Conservation (phyloP, 2,113 vertebrate genomes). For the Kryptolebias marmoratus region DNA sequence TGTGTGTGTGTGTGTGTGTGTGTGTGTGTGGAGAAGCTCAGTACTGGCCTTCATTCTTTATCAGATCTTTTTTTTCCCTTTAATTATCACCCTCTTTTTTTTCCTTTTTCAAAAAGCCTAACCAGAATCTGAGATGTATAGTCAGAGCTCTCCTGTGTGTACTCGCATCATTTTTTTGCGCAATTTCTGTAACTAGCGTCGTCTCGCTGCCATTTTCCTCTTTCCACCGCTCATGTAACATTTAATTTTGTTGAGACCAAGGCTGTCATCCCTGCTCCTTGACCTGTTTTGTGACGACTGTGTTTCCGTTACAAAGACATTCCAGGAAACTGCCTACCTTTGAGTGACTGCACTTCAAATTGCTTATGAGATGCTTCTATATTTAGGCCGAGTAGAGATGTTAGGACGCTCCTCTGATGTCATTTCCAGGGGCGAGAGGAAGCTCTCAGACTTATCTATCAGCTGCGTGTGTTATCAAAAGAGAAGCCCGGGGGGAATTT, state of each 20-base stretch:
- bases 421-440: slow-evolving; percentile 63
- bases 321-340: slow-evolving; percentile 43
- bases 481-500: slow-evolving; percentile 61
- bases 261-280: slow-evolving; percentile 16
- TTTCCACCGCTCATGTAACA: slow-evolving; percentile 5
- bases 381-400: slow-evolving; percentile 66
- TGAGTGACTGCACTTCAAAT: slow-evolving; percentile 73
- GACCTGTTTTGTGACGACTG: slow-evolving; percentile 27
- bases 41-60: slow-evolving; percentile 43
- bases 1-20: slow-evolving; percentile 23
- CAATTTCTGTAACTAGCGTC: slow-evolving; percentile 36
- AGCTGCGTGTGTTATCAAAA: slow-evolving; percentile 62
- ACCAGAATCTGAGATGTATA: slow-evolving; percentile 48
- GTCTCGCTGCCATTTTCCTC: slow-evolving; percentile 28
- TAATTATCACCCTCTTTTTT: slow-evolving; percentile 61
- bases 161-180: slow-evolving; percentile 42
- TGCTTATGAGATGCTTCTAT: slow-evolving; percentile 68
- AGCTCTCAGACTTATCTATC: slow-evolving; percentile 64
- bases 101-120: slow-evolving; percentile 12
- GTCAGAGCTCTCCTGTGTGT: slow-evolving; percentile 37
- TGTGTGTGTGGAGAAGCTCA: slow-evolving; percentile 39
- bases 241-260: slow-evolving; percentile 50
- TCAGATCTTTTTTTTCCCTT: slow-evolving; percentile 43
- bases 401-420: slow-evolving; percentile 58
- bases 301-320: slow-evolving; percentile 45